Percentiles rank a stretch among this genome's conserved stretches.
phyloP scores from a whole-genome alignment of 2,797 vertebrate genomes.

The Poecilia velifera region DNA sequence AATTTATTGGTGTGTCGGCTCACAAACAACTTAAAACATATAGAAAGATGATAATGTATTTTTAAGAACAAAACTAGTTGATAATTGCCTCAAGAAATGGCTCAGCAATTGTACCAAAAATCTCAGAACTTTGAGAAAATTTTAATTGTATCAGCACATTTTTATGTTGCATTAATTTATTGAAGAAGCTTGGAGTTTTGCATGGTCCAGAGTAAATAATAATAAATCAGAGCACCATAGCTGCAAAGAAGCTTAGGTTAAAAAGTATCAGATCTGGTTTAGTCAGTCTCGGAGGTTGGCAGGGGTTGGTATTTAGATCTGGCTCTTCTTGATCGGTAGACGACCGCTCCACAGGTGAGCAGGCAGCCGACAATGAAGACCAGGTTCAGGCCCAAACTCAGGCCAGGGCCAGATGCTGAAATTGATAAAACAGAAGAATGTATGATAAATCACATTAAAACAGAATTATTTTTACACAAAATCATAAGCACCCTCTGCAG shows the following conservation, averaged over 20 bases:
- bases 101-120: background rate
- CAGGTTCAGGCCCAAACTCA: no score
- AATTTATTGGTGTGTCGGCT: no score
- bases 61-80: background rate
- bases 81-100: background rate
- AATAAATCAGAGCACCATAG: background rate
- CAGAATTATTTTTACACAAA: no score
- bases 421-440: no score
- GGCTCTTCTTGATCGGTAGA: no score
- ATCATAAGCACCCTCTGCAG: no score
- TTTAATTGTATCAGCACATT: background rate
- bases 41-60: background rate
- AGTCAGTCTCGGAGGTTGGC: background rate
- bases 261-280: background rate
- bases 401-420: no score
- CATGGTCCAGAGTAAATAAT: background rate
- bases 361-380: no score
- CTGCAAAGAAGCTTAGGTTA: background rate
- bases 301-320: no score
- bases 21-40: background rate
- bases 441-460: no score
- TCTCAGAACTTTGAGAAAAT: background rate
- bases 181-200: background rate
- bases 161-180: background rate
- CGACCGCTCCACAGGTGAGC: no score